phyloP scores from a whole-genome alignment of 2,888 invertebrate genomes.

The Acronicta aceris region DNA sequence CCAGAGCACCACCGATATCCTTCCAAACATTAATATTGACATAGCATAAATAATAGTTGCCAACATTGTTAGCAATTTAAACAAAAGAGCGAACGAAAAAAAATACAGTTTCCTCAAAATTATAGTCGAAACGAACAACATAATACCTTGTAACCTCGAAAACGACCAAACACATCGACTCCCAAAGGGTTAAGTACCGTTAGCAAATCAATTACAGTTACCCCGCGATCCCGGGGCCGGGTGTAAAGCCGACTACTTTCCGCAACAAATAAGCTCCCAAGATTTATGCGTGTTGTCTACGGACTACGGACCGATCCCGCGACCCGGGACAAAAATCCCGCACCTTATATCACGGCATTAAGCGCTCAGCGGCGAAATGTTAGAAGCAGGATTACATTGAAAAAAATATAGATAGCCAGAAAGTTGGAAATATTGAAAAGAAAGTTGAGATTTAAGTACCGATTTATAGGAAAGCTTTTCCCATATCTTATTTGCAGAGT shows the following conservation, averaged over 20 bases:
- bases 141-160: constrained; percentile 35
- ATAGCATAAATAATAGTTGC: too few relatives aligned
- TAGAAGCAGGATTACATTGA: constrained; percentile 43
- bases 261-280: constrained; percentile 69
- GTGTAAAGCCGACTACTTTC: constrained; percentile 62
- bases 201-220: constrained; percentile 63
- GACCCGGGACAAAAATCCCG: constrained; percentile 63
- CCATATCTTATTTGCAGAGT: neutral
- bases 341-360: constrained; percentile 70
- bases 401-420: constrained; percentile 27
- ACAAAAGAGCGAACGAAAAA: too few relatives aligned
- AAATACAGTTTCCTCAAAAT: neutral
- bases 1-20: too few relatives aligned
- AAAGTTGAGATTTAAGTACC: constrained; percentile 22
- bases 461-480: neutral
- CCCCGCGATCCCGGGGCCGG: constrained; percentile 38
- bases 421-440: constrained; percentile 20
- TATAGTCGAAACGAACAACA: constrained; percentile 14
- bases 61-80: too few relatives aligned
- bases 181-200: constrained; percentile 56
- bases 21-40: too few relatives aligned
- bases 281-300: constrained; percentile 66
- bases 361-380: constrained; percentile 56
- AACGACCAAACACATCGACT: constrained; percentile 16
- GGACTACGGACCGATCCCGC: constrained; percentile 42